Evolutionary conservation across 2,888 invertebrate species (phyloP), one percentile per base, ranked within the genome.

Genomic region (Drosophila rellima): DNA sequence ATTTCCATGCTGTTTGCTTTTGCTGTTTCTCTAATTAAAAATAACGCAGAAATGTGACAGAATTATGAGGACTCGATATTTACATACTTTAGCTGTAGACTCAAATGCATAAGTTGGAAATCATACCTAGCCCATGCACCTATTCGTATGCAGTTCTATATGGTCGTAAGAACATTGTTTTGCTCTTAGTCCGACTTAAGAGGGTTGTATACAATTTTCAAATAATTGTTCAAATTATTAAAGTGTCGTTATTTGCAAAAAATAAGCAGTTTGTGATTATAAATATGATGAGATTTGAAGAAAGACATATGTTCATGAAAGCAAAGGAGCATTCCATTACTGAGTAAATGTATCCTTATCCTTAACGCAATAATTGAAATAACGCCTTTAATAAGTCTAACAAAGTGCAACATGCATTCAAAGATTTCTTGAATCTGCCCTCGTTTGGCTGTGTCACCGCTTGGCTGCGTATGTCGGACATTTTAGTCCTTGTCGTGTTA

Each of bases 401-500:
- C 26, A 2, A 26, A 26, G 5, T 26, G 26, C 26, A 26, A 26
- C 7, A 1, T 26, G 10, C n/a, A 52, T 15, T 15, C 5, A 29
- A 35, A 31, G 8, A 26, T 18, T 39, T 20, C 29, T 33, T 20
- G 10, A 17, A 18, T n/a, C 42, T 23, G 26, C 40, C 47, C 29
- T 20, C 29, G 39, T 6, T 8, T 8, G 33, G 37, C 44, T 23
- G 13, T 50, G 44, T 11, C 54, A 31, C 54, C 54, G 35, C 54
- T 17, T 62, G 48, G 15, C 31, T 17, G 54, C 37, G 7, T 33
- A 31, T 51, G 56, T 57, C 35, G 60, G 51, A 29, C 61, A 45
- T 67, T 68, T 67, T 60, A 15, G 52, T 39, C 67, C 10, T 71
- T 48, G 3, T 67, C 62, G 63, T 68, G 68, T 62, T 60, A 63